Base-by-base conservation (phyloP, 2,113 vertebrate genomes). In the Triplophysa dalaica region DNA sequence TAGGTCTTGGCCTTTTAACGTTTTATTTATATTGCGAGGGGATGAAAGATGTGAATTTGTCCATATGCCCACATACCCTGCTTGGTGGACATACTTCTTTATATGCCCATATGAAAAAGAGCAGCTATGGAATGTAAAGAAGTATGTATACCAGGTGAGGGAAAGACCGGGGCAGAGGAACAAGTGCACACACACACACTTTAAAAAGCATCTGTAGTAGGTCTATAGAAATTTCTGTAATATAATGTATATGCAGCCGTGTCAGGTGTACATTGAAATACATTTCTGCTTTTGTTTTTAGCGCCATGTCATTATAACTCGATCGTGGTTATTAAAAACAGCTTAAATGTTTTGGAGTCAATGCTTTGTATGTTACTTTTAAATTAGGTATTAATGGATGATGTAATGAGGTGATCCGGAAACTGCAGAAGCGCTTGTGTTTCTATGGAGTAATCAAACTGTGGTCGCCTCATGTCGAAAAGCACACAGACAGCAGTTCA, bases 121-220 rank as follows among this genome's bases (percentile, higher is more conserved):
- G 92, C 93, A 95, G 90, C 95, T 98, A 95, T 99, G 98, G 98
- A 99, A 99, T 99, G 98, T 99, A 98, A 98, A 98, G 98, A 99
- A 99, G 98, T 99, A 95, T 98, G 98, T 98, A 95, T 96, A 94
- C 91, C 96, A 96, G 97, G 95, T 91, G 56, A 88, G 95, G 90
- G 89, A 89, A 84, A 86, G 86, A 90, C 87, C 93, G 75, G 89
- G 88, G 86, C 78, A 60, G 68, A 76, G 50, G 66, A 63, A 75
- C 26, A 75, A 70, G 9, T 29, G 75, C 43, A 14, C 50, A 41
- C 22, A 58, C 33, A 38, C 33, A 38, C 33, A 38, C 33, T 38
- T 38, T 8, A 38, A 38, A 38, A 38, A 38, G 7, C 33, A 38
- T 38, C 33, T 38, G 33, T 38, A 29, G 29, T 29, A 29, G 29